Evolutionary conservation across 1,140 invertebrate species (phyloP), one percentile per base, ranked within the genome.

Genomic region (Amyelois transitella): DNA sequence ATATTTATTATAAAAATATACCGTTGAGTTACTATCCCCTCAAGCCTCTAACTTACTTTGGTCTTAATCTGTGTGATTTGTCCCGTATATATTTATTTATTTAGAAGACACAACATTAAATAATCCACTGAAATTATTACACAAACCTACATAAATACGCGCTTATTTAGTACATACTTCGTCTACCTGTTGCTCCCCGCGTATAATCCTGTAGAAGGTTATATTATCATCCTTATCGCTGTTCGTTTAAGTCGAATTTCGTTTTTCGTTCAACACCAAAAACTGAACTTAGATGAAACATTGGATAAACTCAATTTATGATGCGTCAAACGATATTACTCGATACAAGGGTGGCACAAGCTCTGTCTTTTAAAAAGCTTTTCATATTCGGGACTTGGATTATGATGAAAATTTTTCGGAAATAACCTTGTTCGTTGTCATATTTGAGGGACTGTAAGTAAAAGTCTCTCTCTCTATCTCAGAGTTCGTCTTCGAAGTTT

Each of bases 241-340:
- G 6, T 38, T 2, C 7, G n/a, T 14, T 38, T 2, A 28, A 38
- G 32, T 38, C n/a, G 32, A 14, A 38, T 20, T 48, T 48, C 12
- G 19, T 21, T 21, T 12, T 3, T 14, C 20, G 12, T 8, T 10
- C 4, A 48, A 24, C 44, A 22, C 51, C 51, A 54, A 69, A 62
- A 63, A 21, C 8, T 20, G 20, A n/a, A 60, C 6, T 38, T 38
- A 59, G 62, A 66, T 59, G 60, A 61, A 69, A 69, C 60, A 66
- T 63, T 59, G 60, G 58, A 50, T 54, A 61, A 66, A 66, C 56
- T 60, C 63, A 66, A 63, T 66, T 69, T 17, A 32, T 55, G 63
- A 66, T 63, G 63, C 60, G 60, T 66, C 60, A 60, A 63, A 61
- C 55, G 55, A 59, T 66, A 61, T 65, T 58, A 65, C 56, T 18